Base-by-base conservation (phyloP, 2,113 vertebrate species). In the Pelecanoides urinatrix region DNA sequence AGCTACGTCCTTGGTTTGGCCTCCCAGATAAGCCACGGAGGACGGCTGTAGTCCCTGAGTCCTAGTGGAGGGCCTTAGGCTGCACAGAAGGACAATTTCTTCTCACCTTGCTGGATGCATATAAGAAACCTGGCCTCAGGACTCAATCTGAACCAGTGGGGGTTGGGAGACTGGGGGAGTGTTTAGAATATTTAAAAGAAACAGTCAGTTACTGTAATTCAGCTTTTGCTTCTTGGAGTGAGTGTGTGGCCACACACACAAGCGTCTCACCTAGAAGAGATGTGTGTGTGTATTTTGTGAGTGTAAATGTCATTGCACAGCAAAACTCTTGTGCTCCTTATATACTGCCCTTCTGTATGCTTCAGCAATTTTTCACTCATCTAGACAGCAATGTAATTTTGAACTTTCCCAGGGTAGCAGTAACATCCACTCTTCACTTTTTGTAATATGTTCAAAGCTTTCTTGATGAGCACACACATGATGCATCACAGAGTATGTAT, bases 281-380 rank as follows among this genome's bases (percentile, higher is more conserved):
- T 13, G 14, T 50, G 55, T 88, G 55, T 88, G 74, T 88, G 27
- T 74, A 42, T 76, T 83, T 92, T 76, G 73, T 82, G 66, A 67
- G 32, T 81, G 88, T 92, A 83, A 67, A 71, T 32, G 87, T 72
- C 67, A 79, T 50, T 81, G 52, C 84, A 95, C 79, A 96, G 82
- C 13, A 13, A 92, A 89, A 58, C 40, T 65, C 50, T 82, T 94
- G 44, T 90, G 70, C 30, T 85, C 30, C 66, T 90, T 85, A 66
- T 52, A 81, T 11, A 93, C 53, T 70, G 61, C 79, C 65, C 14
- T 59, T 94, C 80, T 92, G 40, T 92, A 30, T 68, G 44, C 59
- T 87, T 76, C 30, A 78, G 84, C 66, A 74, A 56, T 89, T 96
- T 97, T 97, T 96, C 92, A 96, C 86, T 97, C 22, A 34, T 95